A percentile compares a stretch with the other conserved stretches of the same genome.
phyloP scores from a whole-genome alignment of 1,140 invertebrate species.

The Heliconius eleuchia region DNA sequence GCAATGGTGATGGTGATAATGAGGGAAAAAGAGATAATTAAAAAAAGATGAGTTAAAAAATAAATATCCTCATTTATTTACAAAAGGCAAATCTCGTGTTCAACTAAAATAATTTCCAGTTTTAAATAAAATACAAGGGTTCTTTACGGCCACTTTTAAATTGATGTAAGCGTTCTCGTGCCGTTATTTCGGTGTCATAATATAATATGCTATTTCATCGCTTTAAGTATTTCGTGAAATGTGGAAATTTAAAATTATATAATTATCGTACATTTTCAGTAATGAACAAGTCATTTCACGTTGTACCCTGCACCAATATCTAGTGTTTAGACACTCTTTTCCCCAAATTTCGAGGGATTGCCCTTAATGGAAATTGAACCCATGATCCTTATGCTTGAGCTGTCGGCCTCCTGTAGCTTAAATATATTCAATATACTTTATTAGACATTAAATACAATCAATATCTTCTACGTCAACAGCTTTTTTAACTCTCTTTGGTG shows the following conservation, averaged over 20 bases:
- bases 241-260: background rate
- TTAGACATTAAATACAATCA: no score
- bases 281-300: background rate
- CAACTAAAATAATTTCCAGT: conserved; percentile 22
- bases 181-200: conserved; percentile 12
- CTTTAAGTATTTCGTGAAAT: background rate
- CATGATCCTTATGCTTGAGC: no score
- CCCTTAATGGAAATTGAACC: no score
- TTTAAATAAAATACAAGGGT: conserved; percentile 21
- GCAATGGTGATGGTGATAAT: background rate
- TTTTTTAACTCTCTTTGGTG: background rate
- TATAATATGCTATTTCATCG: conserved; percentile 7
- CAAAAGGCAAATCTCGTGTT: conserved; percentile 14
- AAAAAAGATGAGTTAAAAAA: background rate
- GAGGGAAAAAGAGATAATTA: background rate
- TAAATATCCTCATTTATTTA: background rate
- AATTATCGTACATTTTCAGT: background rate
- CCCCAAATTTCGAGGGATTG: no score
- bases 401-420: no score
- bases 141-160: conserved; percentile 25
- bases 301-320: no score
- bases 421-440: no score
- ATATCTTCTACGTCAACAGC: no score
- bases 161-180: conserved; percentile 20
- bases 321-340: no score